Evolutionary conservation across 1,140 invertebrate genomes (phyloP).

Genomic region (Luehdorfia chinensis): DNA sequence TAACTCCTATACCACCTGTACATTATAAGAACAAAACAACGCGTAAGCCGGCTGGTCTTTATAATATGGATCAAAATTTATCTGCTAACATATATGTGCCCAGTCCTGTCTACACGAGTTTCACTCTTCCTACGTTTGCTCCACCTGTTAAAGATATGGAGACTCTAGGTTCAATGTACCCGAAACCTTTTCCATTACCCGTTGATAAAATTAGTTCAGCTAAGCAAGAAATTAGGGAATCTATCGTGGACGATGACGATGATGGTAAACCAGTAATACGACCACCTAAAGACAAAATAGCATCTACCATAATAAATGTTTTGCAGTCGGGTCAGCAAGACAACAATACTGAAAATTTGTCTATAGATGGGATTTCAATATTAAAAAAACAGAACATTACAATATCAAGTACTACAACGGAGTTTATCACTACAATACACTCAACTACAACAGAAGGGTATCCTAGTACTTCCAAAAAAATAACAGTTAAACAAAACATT

Average conservation of each 20-base stretch:
- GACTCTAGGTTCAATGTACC: conserved; percentile 74
- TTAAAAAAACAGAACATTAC: conserved; percentile 53
- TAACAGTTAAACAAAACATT: conserved; percentile 27
- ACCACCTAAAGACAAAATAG: conserved; percentile 70
- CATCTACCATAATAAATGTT: conserved; percentile 66
- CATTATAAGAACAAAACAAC: conserved; percentile 50
- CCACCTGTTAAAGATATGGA: conserved; percentile 72
- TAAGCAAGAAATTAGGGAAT: conserved; percentile 46
- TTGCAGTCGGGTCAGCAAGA: conserved; percentile 48
- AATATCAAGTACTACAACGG: conserved; percentile 22
- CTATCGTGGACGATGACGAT: conserved; percentile 38
- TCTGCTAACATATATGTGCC: conserved; percentile 61
- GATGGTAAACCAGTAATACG: conserved; percentile 67
- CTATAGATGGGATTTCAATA: conserved; percentile 65
- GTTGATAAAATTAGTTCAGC: conserved; percentile 81
- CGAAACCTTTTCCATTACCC: conserved; percentile 81
- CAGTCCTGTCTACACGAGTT: conserved; percentile 81
- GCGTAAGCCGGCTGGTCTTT: conserved; percentile 37
- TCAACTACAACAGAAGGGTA: conserved; percentile 12
- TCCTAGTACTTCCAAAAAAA: conserved; percentile 14
- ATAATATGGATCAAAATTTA: conserved; percentile 58
- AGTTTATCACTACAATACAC: conserved; percentile 23
- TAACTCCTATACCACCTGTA: conserved; percentile 50
- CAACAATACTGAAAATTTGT: conserved; percentile 56
- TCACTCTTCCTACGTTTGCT: conserved; percentile 79